These are phyloP conservation scores for Crenuchus spilurus DNA, from an alignment of 2,797 vertebrate species.

Conservation along the genomic window DNA sequence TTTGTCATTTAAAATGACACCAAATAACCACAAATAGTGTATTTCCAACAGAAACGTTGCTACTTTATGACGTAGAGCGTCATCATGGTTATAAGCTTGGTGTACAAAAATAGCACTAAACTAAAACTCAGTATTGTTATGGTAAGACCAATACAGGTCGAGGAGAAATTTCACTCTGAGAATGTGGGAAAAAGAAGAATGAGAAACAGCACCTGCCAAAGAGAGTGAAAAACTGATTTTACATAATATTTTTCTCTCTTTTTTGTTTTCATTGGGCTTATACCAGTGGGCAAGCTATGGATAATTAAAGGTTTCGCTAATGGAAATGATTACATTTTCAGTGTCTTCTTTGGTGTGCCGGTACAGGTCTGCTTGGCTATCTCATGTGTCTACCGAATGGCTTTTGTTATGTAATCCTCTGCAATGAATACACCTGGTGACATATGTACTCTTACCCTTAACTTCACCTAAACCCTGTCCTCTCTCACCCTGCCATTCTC, in stretches of 20 bases:
- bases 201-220: neutral
- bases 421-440: slow-evolving; percentile 72
- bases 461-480: slow-evolving; percentile 55
- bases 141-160: too few species aligned
- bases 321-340: slow-evolving; percentile 19
- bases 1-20: too few species aligned
- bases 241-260: neutral
- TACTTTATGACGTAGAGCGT: too few species aligned
- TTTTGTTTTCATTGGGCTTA: neutral
- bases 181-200: too few species aligned
- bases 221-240: neutral
- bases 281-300: neutral
- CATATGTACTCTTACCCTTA: slow-evolving; percentile 50
- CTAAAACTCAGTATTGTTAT: too few species aligned
- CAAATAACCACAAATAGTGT: too few species aligned
- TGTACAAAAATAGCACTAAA: too few species aligned
- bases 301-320: neutral
- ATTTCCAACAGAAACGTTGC: too few species aligned
- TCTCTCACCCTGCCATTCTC: slow-evolving; percentile 23
- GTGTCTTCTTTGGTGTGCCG: neutral
- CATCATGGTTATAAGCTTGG: too few species aligned
- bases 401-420: slow-evolving; percentile 60
- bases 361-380: slow-evolving; percentile 18
- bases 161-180: too few species aligned
- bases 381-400: slow-evolving; percentile 42